Evolutionary conservation across 2,888 invertebrate species (phyloP).

Genomic region (Arrhopalites spinosus): DNA sequence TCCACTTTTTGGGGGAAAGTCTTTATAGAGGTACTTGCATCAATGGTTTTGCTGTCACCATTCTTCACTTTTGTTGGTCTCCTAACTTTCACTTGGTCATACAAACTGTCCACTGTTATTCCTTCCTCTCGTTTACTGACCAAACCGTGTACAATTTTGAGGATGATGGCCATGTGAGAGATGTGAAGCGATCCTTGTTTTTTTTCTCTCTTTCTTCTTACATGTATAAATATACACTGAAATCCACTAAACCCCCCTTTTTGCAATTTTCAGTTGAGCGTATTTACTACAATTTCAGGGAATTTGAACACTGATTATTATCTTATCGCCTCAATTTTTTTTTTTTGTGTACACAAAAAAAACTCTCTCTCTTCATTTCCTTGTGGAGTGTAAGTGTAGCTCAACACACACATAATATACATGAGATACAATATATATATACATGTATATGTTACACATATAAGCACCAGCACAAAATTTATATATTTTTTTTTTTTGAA

Average conservation of each 20-base stretch:
- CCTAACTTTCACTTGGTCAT: background rate
- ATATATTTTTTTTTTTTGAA: too few relatives aligned
- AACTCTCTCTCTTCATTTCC: background rate
- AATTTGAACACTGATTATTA: constrained; percentile 3
- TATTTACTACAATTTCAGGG: background rate
- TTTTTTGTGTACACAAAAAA: background rate
- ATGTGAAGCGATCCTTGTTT: too few relatives aligned
- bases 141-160: background rate
- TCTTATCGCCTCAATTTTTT: background rate
- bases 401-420: too few relatives aligned
- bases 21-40: constrained; percentile 9
- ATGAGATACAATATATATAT: too few relatives aligned
- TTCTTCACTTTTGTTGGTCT: constrained; percentile 11
- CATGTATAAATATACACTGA: background rate
- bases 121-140: background rate
- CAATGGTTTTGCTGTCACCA: constrained; percentile 4
- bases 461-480: too few relatives aligned
- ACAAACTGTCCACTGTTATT: too few relatives aligned
- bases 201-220: too few relatives aligned
- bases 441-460: too few relatives aligned
- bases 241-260: background rate
- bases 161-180: too few relatives aligned
- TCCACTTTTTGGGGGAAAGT: background rate
- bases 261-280: background rate
- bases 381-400: too few relatives aligned